Base-by-base conservation (phyloP, 2,888 invertebrate species). In the Philhelius pedissequus region DNA sequence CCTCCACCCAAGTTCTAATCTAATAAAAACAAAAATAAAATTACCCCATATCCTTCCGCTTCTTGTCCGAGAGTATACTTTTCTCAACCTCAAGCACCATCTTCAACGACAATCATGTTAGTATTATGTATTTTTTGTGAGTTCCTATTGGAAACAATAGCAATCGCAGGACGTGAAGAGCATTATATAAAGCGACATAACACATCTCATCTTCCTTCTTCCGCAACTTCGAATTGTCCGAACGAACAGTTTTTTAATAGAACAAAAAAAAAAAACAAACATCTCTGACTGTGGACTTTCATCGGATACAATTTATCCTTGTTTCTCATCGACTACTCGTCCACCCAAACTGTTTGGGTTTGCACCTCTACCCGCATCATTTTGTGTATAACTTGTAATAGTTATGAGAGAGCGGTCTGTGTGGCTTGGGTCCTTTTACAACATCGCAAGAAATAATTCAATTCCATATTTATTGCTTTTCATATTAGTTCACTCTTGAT, bases 381-480 rank as follows among this genome's bases (percentile, higher is more conserved):
- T 22, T 58, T 9, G 15, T 13, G 13, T 64, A n/a, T n/a, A n/a
- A n/a, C n/a, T n/a, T n/a, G 66, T 20, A 45, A 35, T 68, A 27
- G 22, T 38, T 40, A 20, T 15, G 22, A n/a, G 18, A 15, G 18
- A 43, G 25, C 2, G 15, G 30, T 15, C 38, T 45, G n/a, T 18
- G 45, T n/a, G 2, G 3, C 45, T 38, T 9, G 45, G 25, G 48
- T 79, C 79, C 66, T 79, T n/a, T n/a, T 83, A 38, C 54, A 71
- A 38, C 71, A 76, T 56, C 79, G 62, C 32, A 62, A 66, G 64
- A 68, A 62, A 62, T 84, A 84, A 84, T 75, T 84, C 84, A 84
- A 84, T 84, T 84, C 76, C 48, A 80, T 84, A 84, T 84, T 84
- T 84, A 84, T 84, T 84, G 84, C 84, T 80, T 84, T 84, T 80